Evolutionary conservation across 2,113 vertebrate genomes (phyloP).

Genomic region (Laterallus jamaicensis): DNA sequence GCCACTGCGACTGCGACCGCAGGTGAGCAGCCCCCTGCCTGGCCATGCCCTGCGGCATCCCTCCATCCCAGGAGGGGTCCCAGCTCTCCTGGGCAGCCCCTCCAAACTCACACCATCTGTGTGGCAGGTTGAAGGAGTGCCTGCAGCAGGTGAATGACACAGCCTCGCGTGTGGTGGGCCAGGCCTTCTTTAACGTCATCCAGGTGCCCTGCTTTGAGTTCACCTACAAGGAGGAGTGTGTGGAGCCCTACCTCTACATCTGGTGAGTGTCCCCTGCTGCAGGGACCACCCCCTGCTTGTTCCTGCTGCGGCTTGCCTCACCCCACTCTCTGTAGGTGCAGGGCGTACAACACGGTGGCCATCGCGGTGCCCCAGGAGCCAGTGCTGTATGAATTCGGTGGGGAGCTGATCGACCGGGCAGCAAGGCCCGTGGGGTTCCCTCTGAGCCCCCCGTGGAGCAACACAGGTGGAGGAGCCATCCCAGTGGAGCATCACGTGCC

Average conservation of each 20-base stretch:
- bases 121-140: constrained; percentile 83
- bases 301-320: background rate
- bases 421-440: constrained; percentile 34
- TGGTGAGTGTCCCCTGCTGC: constrained; percentile 75
- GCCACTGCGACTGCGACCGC: constrained; percentile 89
- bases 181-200: constrained; percentile 90
- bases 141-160: constrained; percentile 84
- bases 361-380: constrained; percentile 84
- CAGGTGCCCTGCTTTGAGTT: constrained; percentile 89
- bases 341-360: constrained; percentile 80
- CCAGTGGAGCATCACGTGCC: fast-evolving
- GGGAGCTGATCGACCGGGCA: constrained; percentile 81
- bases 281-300: fast-evolving
- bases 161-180: constrained; percentile 83
- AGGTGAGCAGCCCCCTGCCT: constrained; percentile 33
- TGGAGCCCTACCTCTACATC: constrained; percentile 88
- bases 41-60: background rate
- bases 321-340: constrained; percentile 75
- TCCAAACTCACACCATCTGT: background rate
- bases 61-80: fast-evolving
- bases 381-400: constrained; percentile 83
- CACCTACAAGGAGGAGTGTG: constrained; percentile 82
- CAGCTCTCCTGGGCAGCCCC: background rate
- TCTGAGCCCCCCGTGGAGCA: background rate
- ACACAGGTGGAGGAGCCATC: fast-evolving